Percentiles rank a stretch among this genome's conserved stretches.
phyloP scores from a whole-genome alignment of 2,888 invertebrate genomes.

The Drosophila phalerata region DNA sequence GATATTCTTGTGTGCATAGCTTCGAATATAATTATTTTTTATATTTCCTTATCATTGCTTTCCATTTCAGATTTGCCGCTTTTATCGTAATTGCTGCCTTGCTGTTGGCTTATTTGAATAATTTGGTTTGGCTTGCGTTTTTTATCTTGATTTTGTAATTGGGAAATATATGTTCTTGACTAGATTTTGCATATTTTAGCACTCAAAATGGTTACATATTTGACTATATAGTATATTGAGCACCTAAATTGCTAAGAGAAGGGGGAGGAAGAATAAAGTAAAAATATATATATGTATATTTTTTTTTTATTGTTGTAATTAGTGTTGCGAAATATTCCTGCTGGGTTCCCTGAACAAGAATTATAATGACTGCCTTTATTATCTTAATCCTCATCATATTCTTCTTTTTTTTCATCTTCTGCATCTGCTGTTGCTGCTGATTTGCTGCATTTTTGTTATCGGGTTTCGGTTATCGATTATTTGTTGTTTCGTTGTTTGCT shows the following conservation, averaged over 20 bases:
- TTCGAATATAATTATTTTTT: constrained; percentile 10
- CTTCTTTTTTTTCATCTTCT: constrained; percentile 34
- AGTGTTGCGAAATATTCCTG: constrained; percentile 81
- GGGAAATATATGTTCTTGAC: constrained; percentile 49
- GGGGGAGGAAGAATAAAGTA: constrained; percentile 85
- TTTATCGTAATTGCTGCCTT: constrained; percentile 1
- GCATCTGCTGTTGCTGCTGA: constrained; percentile 36
- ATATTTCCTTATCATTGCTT: constrained; percentile 1
- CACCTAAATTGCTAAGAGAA: constrained; percentile 86
- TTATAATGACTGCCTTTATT: constrained; percentile 46
- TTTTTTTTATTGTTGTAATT: constrained; percentile 81
- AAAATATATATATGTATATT: constrained; percentile 83
- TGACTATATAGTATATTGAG: constrained; percentile 79
- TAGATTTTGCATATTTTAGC: constrained; percentile 74
- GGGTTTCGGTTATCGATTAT: constrained; percentile 25
- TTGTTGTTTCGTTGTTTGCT: constrained; percentile 33
- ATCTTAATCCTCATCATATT: constrained; percentile 31
- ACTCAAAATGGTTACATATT: constrained; percentile 75
- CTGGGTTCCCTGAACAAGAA: constrained; percentile 50
- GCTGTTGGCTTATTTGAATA: constrained; percentile 6
- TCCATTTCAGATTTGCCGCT: constrained; percentile 1
- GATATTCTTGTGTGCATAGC: constrained; percentile 16
- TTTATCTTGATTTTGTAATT: constrained; percentile 38
- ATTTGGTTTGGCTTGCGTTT: constrained; percentile 24
- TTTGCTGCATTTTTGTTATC: constrained; percentile 30